Evolutionary conservation across 2,797 vertebrate species (phyloP).

Genomic region (Crocidura indochinensis): DNA sequence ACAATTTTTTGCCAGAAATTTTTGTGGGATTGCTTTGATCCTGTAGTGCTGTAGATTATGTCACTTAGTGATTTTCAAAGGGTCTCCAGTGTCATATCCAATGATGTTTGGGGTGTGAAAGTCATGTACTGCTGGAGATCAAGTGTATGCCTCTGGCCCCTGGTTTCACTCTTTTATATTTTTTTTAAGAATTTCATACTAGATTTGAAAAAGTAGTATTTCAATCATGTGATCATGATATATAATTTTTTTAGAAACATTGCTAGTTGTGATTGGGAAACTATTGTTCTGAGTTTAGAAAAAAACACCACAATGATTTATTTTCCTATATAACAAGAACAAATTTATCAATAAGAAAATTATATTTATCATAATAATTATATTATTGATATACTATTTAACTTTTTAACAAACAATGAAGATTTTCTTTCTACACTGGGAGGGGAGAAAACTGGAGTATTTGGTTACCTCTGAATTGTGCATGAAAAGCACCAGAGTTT

Average conservation of each 20-base stretch:
- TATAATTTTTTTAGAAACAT: neutral
- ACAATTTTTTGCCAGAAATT: no score
- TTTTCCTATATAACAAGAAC: neutral
- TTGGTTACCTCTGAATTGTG: no score
- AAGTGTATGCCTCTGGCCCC: no score
- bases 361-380: neutral
- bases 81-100: no score
- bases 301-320: neutral
- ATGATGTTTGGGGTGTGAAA: no score
- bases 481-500: no score
- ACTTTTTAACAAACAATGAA: neutral
- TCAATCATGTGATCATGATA: neutral
- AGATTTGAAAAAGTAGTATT: neutral
- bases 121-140: no score
- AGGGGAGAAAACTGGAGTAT: no score
- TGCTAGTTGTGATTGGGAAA: neutral
- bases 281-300: neutral
- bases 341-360: neutral
- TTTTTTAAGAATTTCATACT: neutral
- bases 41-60: no score
- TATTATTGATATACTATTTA: conserved; percentile 32
- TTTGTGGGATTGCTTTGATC: no score
- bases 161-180: neutral
- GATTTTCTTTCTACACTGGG: no score
- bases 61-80: no score